Evolutionary conservation across 2,888 invertebrate species (phyloP).

Genomic region (Labia minor): DNA sequence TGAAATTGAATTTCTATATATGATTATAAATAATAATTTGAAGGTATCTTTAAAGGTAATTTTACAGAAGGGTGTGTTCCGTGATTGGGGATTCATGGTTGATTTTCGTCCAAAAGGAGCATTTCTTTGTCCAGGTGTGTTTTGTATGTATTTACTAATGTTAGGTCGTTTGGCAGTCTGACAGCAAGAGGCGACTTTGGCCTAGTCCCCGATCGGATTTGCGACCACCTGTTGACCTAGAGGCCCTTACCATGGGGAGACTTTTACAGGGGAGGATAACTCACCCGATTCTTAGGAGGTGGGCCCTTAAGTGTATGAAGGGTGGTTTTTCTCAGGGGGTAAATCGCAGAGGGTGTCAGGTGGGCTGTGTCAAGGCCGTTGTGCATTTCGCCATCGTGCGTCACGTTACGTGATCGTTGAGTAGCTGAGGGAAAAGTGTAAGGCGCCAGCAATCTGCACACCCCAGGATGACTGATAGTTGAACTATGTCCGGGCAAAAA

Average conservation of each 20-base stretch:
- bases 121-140: too few species aligned
- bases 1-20: too few species aligned
- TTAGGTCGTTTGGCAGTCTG: neutral
- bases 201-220: neutral
- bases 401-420: too few species aligned
- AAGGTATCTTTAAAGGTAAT: too few species aligned
- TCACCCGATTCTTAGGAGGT: neutral
- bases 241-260: neutral
- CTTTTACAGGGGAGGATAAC: neutral
- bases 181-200: neutral
- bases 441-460: neutral
- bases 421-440: neutral
- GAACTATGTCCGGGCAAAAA: neutral
- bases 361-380: neutral
- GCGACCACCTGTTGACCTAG: conserved; percentile 13
- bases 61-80: too few species aligned
- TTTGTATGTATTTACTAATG: too few species aligned
- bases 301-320: neutral
- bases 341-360: neutral
- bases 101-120: too few species aligned
- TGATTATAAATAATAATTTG: too few species aligned
- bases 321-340: neutral
- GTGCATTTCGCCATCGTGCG: neutral
- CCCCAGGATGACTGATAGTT: neutral
- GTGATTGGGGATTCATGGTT: too few species aligned